These are phyloP conservation scores for Drosophila nasuta DNA, from an alignment of 1,140 invertebrate genomes.

Conservation along the genomic window DNA sequence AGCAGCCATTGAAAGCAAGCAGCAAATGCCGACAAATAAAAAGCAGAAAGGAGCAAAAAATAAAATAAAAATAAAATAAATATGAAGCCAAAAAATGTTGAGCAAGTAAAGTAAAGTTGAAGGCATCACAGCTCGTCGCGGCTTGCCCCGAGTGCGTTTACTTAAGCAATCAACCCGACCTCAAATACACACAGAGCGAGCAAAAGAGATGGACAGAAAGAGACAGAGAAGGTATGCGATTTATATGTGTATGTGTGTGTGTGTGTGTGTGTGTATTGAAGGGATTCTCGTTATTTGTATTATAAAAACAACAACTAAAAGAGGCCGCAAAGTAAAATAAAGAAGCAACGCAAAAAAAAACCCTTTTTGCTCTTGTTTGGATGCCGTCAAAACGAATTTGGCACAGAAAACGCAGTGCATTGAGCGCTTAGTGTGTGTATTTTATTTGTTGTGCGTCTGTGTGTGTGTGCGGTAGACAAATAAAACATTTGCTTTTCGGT, in stretches of 20 bases:
- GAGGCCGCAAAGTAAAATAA: slow-evolving; percentile 74
- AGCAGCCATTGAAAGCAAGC: slow-evolving; percentile 34
- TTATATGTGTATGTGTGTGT: not conserved
- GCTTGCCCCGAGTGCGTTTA: slow-evolving; percentile 76
- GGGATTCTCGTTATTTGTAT: slow-evolving; percentile 71
- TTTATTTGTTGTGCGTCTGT: slow-evolving; percentile 34
- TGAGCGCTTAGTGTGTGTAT: slow-evolving; percentile 27
- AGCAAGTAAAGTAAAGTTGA: slow-evolving; percentile 69
- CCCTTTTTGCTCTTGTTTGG: slow-evolving; percentile 42
- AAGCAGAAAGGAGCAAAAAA: slow-evolving; percentile 39
- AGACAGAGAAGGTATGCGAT: not conserved
- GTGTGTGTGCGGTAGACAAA: slow-evolving; percentile 65
- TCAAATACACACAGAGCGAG: slow-evolving; percentile 61
- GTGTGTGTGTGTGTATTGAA: slow-evolving; percentile 31
- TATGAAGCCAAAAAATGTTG: slow-evolving; percentile 63
- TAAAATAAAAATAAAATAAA: slow-evolving; percentile 46
- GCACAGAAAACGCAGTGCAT: slow-evolving; percentile 74
- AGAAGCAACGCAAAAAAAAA: slow-evolving; percentile 28
- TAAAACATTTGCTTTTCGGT: slow-evolving; percentile 72
- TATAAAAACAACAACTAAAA: slow-evolving; percentile 81
- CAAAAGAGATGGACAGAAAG: not conserved
- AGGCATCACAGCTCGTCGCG: slow-evolving; percentile 67
- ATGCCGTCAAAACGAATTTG: slow-evolving; percentile 72
- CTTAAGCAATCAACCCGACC: slow-evolving; percentile 83
- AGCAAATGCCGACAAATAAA: slow-evolving; percentile 42